Conservation (phyloP, 1,140 invertebrate species). For the Ctenoplectra terminalis region DNA sequence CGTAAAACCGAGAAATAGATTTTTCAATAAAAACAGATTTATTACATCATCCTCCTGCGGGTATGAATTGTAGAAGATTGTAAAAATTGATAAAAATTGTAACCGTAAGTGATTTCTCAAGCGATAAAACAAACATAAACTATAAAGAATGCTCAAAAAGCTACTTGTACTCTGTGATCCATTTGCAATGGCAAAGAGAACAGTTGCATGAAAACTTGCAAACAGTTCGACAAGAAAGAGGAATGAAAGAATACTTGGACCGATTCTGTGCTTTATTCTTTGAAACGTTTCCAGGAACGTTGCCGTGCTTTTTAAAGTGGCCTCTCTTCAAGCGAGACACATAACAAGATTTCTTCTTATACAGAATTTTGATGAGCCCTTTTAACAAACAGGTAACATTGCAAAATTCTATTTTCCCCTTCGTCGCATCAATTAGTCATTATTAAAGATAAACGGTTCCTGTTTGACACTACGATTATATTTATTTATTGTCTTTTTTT, state of each 20-base stretch:
- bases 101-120: neutral
- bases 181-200: neutral
- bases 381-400: neutral
- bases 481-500: too few species aligned
- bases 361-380: constrained; percentile 46
- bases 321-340: neutral
- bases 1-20: too few species aligned
- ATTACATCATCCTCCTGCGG: too few species aligned
- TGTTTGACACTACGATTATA: neutral
- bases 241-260: neutral
- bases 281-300: neutral
- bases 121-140: neutral
- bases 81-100: too few species aligned
- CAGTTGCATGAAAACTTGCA: neutral
- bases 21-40: too few species aligned
- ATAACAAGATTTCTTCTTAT: constrained; percentile 29
- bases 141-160: neutral
- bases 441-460: neutral
- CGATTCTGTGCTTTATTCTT: neutral
- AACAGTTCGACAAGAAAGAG: neutral
- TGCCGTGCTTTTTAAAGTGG: constrained; percentile 15
- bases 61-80: too few species aligned
- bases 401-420: too few species aligned
- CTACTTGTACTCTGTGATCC: neutral
- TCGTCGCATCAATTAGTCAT: neutral